These are phyloP conservation scores for Acromyrmex echinatior DNA, from an alignment of 1,140 invertebrate genomes.

Conservation along the genomic window DNA sequence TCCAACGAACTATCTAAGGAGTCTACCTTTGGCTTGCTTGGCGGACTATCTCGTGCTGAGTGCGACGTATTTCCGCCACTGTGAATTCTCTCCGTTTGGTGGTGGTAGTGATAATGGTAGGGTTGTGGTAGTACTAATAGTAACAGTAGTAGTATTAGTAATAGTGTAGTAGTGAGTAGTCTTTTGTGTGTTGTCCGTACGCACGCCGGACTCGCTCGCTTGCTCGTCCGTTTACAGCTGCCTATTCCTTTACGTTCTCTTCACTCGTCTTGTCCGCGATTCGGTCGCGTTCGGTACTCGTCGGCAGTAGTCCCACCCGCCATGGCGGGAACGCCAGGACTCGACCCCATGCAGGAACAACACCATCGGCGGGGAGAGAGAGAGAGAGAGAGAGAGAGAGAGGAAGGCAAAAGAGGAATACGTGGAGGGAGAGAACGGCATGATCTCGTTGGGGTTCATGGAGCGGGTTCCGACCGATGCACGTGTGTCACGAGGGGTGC, in stretches of 20 bases:
- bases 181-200: constrained; percentile 81
- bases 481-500: constrained; percentile 42
- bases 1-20: constrained; percentile 46
- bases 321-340: constrained; percentile 85
- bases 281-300: constrained; percentile 80
- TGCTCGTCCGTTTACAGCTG: constrained; percentile 80
- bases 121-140: not conserved
- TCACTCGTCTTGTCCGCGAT: constrained; percentile 61
- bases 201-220: constrained; percentile 45
- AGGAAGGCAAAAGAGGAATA: constrained; percentile 35
- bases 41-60: constrained; percentile 85
- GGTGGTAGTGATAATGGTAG: constrained; percentile 54
- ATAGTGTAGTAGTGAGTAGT: constrained; percentile 71
- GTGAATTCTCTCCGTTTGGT: constrained; percentile 79
- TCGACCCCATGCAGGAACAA: constrained; percentile 77
- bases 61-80: constrained; percentile 83
- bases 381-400: no score
- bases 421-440: constrained; percentile 51
- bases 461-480: constrained; percentile 44
- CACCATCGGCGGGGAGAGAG: constrained; percentile 69
- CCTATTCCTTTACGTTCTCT: constrained; percentile 81
- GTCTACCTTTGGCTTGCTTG: constrained; percentile 85
- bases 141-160: not conserved
- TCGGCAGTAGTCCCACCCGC: constrained; percentile 83
- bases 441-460: constrained; percentile 13